Evolutionary conservation across 2,113 vertebrate genomes (phyloP).

Genomic region (Motacilla alba): DNA sequence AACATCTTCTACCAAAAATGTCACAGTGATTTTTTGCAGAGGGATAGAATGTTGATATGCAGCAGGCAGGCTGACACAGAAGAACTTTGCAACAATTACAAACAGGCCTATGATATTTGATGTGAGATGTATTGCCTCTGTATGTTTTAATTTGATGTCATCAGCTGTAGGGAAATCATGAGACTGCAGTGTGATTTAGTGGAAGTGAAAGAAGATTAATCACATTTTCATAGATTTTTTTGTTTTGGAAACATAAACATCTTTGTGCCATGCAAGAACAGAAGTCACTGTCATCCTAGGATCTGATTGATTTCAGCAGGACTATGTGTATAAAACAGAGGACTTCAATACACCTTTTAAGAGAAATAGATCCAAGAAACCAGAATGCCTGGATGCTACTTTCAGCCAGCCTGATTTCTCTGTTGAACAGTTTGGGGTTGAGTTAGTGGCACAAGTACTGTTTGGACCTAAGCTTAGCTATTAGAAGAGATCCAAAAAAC

Average conservation of each 20-base stretch:
- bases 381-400: not conserved
- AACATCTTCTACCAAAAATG: not conserved
- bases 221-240: not conserved
- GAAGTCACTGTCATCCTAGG: not conserved
- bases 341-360: not conserved
- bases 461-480: not conserved
- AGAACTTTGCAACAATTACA: not conserved
- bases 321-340: not conserved
- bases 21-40: not conserved
- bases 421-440: not conserved
- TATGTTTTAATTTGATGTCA: slow-evolving; percentile 1
- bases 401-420: not conserved
- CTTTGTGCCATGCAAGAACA: not conserved
- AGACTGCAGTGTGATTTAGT: not conserved
- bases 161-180: not conserved
- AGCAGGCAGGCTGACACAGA: not conserved
- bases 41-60: not conserved
- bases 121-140: not conserved
- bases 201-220: not conserved
- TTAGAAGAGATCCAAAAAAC: not conserved
- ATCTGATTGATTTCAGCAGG: not conserved
- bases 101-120: not conserved
- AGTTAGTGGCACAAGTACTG: not conserved
- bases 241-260: not conserved
- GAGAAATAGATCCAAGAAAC: not conserved